A percentile compares a stretch with the other conserved stretches of the same genome.
Conservation (phyloP, 1,140 invertebrate species). For the Wiebesia pumilae region DNA sequence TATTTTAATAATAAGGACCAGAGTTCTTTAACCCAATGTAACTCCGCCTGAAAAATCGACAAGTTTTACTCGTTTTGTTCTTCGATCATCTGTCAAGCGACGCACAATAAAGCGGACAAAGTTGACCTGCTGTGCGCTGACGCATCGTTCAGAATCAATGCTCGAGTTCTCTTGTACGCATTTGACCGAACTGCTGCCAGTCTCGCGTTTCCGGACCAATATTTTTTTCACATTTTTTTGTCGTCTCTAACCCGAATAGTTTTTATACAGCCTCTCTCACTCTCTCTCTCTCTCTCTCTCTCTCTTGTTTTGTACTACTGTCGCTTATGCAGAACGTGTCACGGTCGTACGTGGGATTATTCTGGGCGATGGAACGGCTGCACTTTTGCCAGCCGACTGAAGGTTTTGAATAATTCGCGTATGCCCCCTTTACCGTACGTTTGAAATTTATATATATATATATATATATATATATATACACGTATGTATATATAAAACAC, state of each 20-base stretch:
- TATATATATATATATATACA: too few species aligned
- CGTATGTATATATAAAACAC: constrained; percentile 21
- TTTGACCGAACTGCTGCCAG: neutral
- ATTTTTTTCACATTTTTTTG: constrained; percentile 38
- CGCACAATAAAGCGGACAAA: neutral
- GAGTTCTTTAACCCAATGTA: neutral
- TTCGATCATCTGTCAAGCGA: constrained; percentile 39
- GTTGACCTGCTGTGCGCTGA: constrained; percentile 39
- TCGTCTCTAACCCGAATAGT: neutral
- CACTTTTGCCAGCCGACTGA: constrained; percentile 49
- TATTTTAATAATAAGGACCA: neutral
- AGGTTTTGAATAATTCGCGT: constrained; percentile 45
- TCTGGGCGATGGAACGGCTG: constrained; percentile 42
- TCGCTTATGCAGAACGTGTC: constrained; percentile 44
- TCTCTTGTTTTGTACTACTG: neutral
- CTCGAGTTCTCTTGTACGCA: neutral
- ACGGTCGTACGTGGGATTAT: constrained; percentile 42
- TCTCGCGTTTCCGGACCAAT: constrained; percentile 45
- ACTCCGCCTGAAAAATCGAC: neutral
- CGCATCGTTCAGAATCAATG: constrained; percentile 8
- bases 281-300: neutral
- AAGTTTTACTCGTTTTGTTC: constrained; percentile 35
- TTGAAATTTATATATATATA: neutral
- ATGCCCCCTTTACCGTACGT: neutral
- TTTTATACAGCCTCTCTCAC: constrained; percentile 15